A percentile compares a stretch with the other conserved stretches of the same genome.
Evolutionary conservation across 2,888 invertebrate species (phyloP).

Genomic region (Drosophila testacea): DNA sequence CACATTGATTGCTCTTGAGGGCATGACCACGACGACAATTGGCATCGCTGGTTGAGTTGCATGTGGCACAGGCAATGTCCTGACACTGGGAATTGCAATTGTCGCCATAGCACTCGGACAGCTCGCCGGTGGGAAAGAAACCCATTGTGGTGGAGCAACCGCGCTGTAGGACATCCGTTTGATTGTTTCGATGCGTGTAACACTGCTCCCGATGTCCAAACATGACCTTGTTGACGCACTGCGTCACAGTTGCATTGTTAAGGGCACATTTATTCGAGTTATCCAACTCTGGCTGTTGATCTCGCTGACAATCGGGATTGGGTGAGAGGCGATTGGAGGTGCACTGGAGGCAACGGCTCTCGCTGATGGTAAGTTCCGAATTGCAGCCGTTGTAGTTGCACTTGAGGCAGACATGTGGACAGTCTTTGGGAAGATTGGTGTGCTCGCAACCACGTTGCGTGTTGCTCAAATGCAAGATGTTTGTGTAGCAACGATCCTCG

Average conservation of each 20-base stretch:
- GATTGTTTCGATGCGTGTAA: slow-evolving; percentile 72
- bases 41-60: slow-evolving; percentile 67
- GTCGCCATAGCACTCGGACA: slow-evolving; percentile 76
- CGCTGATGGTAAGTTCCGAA: slow-evolving; percentile 64
- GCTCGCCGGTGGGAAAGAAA: slow-evolving; percentile 71
- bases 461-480: slow-evolving; percentile 68
- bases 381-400: slow-evolving; percentile 82
- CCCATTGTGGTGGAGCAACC: slow-evolving; percentile 81
- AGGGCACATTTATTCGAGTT: slow-evolving; percentile 47
- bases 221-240: slow-evolving; percentile 77
- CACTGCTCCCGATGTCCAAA: slow-evolving; percentile 76
- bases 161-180: slow-evolving; percentile 73
- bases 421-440: slow-evolving; percentile 62
- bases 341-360: slow-evolving; percentile 71
- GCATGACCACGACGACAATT: slow-evolving; percentile 66
- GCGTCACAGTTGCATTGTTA: slow-evolving; percentile 49
- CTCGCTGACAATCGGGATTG: slow-evolving; percentile 67
- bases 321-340: slow-evolving; percentile 53
- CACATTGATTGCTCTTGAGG: slow-evolving; percentile 59
- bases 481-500: slow-evolving; percentile 79
- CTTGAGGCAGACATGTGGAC: slow-evolving; percentile 77
- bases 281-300: slow-evolving; percentile 41
- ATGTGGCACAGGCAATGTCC: slow-evolving; percentile 76
- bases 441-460: slow-evolving; percentile 78
- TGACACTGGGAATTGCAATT: slow-evolving; percentile 74